Conservation (phyloP, 2,797 vertebrate species). For the Natrix natrix region DNA sequence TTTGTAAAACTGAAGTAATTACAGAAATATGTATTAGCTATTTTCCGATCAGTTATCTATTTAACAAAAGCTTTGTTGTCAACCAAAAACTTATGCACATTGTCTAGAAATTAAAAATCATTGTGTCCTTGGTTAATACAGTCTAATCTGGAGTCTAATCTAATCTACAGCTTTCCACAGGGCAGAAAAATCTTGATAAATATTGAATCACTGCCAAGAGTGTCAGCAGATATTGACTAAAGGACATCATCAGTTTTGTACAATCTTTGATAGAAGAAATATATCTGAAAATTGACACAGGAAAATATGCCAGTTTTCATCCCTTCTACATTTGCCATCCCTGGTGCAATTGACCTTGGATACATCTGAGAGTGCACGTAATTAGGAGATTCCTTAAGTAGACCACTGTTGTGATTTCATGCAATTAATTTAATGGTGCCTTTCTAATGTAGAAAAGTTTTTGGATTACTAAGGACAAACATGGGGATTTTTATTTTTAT, state of each 20-base stretch:
- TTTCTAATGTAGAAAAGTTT: background rate
- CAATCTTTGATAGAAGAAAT: background rate
- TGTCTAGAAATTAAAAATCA: background rate
- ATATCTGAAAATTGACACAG: background rate
- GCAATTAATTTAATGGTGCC: background rate
- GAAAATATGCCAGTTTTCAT: background rate
- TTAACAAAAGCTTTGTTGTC: background rate
- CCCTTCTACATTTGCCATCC: background rate
- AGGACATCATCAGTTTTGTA: background rate
- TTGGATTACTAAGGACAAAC: background rate
- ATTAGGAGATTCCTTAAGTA: background rate
- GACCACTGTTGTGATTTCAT: background rate
- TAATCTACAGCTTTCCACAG: background rate
- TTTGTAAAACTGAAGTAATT: background rate
- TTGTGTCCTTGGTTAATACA: background rate
- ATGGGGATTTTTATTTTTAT: background rate
- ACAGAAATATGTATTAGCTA: fast-evolving
- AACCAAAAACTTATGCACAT: no score
- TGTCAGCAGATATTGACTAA: background rate
- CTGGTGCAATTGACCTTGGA: background rate
- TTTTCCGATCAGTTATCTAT: background rate
- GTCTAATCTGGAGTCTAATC: background rate
- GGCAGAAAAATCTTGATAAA: background rate
- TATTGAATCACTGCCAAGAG: background rate
- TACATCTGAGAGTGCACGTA: background rate